These are phyloP conservation scores for Capitella teleta DNA, from an alignment of 1,140 invertebrate genomes.

Conservation along the genomic window DNA sequence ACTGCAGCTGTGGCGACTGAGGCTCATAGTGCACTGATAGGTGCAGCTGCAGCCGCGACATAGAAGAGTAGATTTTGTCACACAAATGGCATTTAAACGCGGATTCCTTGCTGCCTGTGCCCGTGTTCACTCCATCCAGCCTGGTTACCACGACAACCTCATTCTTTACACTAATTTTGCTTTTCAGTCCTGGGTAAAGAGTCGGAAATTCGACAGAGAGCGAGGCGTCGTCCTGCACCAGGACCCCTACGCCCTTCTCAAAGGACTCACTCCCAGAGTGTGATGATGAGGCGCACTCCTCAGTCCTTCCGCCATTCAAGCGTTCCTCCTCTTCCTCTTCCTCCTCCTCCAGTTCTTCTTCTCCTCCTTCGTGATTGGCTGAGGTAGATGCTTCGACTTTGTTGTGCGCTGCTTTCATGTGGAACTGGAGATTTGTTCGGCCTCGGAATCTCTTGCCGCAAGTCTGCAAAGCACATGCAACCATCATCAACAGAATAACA, in stretches of 20 bases:
- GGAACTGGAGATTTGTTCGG: too few species aligned
- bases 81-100: slow-evolving; percentile 46
- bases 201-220: not conserved
- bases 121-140: slow-evolving; percentile 38
- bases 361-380: too few species aligned
- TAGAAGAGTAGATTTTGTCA: slow-evolving; percentile 34
- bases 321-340: too few species aligned
- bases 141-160: slow-evolving; percentile 40
- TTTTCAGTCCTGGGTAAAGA: slow-evolving; percentile 2
- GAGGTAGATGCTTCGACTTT: too few species aligned
- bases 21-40: slow-evolving; percentile 35
- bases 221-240: not conserved
- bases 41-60: slow-evolving; percentile 37
- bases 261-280: not conserved
- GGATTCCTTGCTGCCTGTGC: slow-evolving; percentile 33
- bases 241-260: not conserved
- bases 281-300: not conserved
- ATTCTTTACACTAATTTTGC: slow-evolving; percentile 21
- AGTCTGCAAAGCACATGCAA: too few species aligned
- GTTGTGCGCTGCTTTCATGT: too few species aligned
- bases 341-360: too few species aligned
- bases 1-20: slow-evolving; percentile 29
- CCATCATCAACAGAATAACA: too few species aligned
- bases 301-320: not conserved
- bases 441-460: too few species aligned